Percentiles rank a stretch among this genome's conserved stretches.
Conservation (phyloP, 2,113 vertebrate genomes). For the Stomatorhinus ivindoensis region DNA sequence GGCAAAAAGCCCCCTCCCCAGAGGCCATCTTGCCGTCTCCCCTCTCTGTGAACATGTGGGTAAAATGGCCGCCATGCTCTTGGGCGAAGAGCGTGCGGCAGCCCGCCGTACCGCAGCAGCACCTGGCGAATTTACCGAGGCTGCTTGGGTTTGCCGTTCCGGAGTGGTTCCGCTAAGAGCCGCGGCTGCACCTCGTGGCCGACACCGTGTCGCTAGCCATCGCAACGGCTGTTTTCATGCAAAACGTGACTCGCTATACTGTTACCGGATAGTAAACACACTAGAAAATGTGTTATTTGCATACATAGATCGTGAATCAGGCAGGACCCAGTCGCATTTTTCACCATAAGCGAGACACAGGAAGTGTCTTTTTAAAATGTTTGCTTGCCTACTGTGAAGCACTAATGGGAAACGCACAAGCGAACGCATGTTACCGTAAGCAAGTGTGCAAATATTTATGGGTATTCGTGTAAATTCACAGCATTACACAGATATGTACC, state of each 20-base stretch:
- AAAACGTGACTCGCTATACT: background rate
- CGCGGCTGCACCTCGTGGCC: background rate
- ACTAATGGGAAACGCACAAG: background rate
- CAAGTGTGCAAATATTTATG: background rate
- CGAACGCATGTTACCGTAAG: background rate
- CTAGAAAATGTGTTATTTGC: background rate
- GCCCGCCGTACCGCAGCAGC: background rate
- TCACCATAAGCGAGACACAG: background rate
- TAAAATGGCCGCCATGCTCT: constrained; percentile 37
- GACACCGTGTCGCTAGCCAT: background rate
- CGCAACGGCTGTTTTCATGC: background rate
- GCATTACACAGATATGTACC: background rate
- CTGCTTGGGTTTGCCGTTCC: background rate
- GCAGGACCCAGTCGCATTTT: background rate
- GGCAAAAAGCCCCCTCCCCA: background rate
- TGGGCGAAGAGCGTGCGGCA: background rate
- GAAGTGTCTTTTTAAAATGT: constrained; percentile 10
- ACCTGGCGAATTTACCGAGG: background rate
- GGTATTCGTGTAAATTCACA: background rate
- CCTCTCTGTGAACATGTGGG: constrained; percentile 5
- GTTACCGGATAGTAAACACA: background rate
- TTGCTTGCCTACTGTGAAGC: background rate
- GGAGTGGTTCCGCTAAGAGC: background rate
- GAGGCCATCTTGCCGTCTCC: constrained; percentile 36
- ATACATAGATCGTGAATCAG: background rate